Evolutionary conservation across 1,140 invertebrate genomes (phyloP).

Genomic region (Orchesella cincta): DNA sequence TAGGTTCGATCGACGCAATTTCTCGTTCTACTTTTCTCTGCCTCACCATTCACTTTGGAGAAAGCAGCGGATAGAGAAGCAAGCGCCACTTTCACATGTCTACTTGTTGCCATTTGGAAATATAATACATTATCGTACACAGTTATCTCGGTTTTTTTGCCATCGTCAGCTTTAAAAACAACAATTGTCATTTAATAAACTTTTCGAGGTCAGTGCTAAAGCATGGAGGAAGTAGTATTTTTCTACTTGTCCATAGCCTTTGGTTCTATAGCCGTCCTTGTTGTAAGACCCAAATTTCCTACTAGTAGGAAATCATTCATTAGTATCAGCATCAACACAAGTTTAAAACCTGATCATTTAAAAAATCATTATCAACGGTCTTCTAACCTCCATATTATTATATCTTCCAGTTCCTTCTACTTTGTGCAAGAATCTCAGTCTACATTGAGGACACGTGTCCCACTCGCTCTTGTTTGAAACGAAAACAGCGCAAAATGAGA

Average conservation of each 20-base stretch:
- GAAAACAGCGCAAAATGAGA: conserved; percentile 6
- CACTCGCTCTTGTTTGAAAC: conserved; percentile 13
- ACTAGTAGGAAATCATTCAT: no score
- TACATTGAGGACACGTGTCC: conserved; percentile 22
- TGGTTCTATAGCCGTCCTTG: neutral
- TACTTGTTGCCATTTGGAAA: neutral
- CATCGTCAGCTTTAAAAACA: neutral
- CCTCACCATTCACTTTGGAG: neutral
- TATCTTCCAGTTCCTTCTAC: conserved; percentile 3
- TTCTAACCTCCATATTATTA: no score
- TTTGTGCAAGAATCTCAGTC: neutral
- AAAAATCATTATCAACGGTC: no score
- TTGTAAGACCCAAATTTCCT: neutral
- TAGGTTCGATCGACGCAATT: conserved; percentile 18
- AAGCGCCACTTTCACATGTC: conserved; percentile 42
- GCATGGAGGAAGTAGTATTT: neutral
- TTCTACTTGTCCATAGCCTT: neutral
- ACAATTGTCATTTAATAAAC: neutral
- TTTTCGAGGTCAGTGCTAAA: neutral
- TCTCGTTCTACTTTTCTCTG: conserved; percentile 18
- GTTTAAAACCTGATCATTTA: neutral
- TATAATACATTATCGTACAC: neutral
- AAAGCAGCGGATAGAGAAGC: neutral
- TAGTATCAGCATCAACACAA: neutral
- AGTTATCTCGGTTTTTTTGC: neutral